A percentile compares a stretch with the other conserved stretches of the same genome.
Evolutionary conservation across 1,140 invertebrate genomes (phyloP).

Genomic region (Spodoptera litura): DNA sequence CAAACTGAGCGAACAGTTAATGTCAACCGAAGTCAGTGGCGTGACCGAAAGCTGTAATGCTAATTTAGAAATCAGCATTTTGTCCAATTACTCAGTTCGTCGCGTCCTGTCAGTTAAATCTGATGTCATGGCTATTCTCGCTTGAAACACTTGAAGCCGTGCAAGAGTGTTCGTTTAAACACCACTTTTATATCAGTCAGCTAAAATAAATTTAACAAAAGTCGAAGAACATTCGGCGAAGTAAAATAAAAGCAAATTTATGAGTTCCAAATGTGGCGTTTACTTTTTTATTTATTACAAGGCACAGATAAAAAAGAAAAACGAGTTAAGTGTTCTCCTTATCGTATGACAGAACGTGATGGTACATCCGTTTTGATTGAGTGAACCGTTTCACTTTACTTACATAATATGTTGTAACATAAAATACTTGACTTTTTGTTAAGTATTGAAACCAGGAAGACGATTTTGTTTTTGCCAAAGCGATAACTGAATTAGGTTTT

Average conservation of each 20-base stretch:
- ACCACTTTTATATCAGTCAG: slow-evolving; percentile 8
- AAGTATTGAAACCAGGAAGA: no score
- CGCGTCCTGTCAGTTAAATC: slow-evolving; percentile 37
- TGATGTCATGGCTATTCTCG: slow-evolving; percentile 34
- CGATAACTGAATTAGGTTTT: no score
- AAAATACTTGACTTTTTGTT: no score
- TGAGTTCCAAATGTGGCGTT: slow-evolving; percentile 18
- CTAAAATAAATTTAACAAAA: slow-evolving; percentile 23
- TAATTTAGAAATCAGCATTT: slow-evolving; percentile 48
- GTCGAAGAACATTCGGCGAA: neutral
- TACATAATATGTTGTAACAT: no score
- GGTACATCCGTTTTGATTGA: no score
- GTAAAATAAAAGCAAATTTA: slow-evolving; percentile 18
- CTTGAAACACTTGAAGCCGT: slow-evolving; percentile 16
- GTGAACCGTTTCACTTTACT: no score
- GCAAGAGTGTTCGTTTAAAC: neutral
- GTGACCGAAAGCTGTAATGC: slow-evolving; percentile 47
- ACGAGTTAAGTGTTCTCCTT: slow-evolving; percentile 17
- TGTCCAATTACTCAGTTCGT: slow-evolving; percentile 44
- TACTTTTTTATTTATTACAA: slow-evolving; percentile 27
- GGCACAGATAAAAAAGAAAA: neutral
- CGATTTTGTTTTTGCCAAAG: no score
- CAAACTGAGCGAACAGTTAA: slow-evolving; percentile 25
- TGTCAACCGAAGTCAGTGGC: slow-evolving; percentile 29
- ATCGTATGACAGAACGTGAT: neutral